Evolutionary conservation across 2,888 invertebrate genomes (phyloP).

Genomic region (Xestia xanthographa): DNA sequence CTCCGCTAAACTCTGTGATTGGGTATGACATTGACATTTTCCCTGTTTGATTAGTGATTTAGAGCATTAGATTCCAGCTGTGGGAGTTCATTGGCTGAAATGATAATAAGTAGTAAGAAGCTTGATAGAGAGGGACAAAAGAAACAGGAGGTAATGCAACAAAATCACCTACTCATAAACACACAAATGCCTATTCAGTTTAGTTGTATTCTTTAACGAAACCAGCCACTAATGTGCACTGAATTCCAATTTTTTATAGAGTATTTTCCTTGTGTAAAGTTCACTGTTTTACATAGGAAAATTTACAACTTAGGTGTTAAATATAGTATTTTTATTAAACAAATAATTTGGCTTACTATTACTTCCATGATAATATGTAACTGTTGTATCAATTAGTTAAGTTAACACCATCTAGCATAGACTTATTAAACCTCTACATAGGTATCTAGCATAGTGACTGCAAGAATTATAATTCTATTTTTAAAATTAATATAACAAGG

Average conservation of each 20-base stretch:
- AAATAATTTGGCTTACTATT: not conserved
- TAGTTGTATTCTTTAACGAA: not conserved
- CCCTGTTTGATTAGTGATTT: not conserved
- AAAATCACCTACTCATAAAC: not conserved
- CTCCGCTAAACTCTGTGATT: too few relatives aligned
- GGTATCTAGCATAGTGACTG: not conserved
- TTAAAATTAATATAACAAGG: constrained; percentile 2
- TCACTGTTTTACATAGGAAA: not conserved
- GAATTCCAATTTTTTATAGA: not conserved
- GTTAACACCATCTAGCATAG: not conserved
- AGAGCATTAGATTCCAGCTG: not conserved
- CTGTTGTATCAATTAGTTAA: not conserved
- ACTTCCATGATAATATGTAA: not conserved
- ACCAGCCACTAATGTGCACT: too few relatives aligned
- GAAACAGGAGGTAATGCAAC: not conserved
- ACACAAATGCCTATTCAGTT: not conserved
- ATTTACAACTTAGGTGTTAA: not conserved
- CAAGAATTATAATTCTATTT: not conserved
- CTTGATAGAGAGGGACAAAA: not conserved
- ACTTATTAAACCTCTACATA: not conserved
- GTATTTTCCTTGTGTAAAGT: constrained; percentile 10
- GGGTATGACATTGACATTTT: not conserved
- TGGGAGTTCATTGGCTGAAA: not conserved
- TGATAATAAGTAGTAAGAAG: not conserved
- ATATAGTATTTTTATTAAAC: not conserved